These are phyloP conservation scores for Lepidocyrtoides sp. DNA, from an alignment of 2,888 invertebrate species.

Conservation along the genomic window DNA sequence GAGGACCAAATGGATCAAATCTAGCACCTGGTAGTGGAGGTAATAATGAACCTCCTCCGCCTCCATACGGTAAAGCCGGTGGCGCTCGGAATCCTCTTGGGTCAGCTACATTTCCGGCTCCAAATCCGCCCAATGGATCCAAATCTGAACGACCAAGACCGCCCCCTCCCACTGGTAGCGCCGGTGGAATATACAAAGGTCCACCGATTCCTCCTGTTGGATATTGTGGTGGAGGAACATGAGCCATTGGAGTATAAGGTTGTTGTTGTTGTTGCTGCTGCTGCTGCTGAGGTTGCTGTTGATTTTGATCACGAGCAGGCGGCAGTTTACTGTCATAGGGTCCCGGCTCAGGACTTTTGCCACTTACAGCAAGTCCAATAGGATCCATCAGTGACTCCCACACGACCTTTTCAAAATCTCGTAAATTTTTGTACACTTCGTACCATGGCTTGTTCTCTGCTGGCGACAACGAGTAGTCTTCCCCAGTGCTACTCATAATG, in stretches of 20 bases:
- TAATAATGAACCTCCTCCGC: neutral
- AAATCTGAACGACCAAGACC: conserved; percentile 82
- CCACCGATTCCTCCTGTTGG: conserved; percentile 69
- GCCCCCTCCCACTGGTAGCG: conserved; percentile 63
- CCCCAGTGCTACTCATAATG: neutral
- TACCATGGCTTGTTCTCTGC: conserved; percentile 17
- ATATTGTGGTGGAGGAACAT: conserved; percentile 9
- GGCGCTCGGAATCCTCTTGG: conserved; percentile 81
- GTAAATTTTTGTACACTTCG: conserved; percentile 37
- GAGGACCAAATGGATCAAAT: conserved; percentile 83
- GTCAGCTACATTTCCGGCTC: conserved; percentile 82
- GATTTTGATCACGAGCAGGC: too few species aligned
- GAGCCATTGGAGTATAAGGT: neutral
- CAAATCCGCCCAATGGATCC: conserved; percentile 82
- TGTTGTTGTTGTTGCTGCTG: conserved; percentile 15
- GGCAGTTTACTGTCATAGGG: conserved; percentile 78
- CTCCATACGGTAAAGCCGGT: neutral
- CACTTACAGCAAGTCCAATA: conserved; percentile 77
- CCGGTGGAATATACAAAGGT: conserved; percentile 74
- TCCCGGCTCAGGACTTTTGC: conserved; percentile 77
- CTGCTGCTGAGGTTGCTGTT: neutral
- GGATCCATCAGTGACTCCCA: conserved; percentile 83
- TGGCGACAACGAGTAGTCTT: neutral
- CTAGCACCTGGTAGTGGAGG: conserved; percentile 81
- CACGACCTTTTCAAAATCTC: conserved; percentile 76